A percentile compares a stretch with the other conserved stretches of the same genome.
Conservation (phyloP, 2,888 invertebrate species). For the Drosophila formosana region DNA sequence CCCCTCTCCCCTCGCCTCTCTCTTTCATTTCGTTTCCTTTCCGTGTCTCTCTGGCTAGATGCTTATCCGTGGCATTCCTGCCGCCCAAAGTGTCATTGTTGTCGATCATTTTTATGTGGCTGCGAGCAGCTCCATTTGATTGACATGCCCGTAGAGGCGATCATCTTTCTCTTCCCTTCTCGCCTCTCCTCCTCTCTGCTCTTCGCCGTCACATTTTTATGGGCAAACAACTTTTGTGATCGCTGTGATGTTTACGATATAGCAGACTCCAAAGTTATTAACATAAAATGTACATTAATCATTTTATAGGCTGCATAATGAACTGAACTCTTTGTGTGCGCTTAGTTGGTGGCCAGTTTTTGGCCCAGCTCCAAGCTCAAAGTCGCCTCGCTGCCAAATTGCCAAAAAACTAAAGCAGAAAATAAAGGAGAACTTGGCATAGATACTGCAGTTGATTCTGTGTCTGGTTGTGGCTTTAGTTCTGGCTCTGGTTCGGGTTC, state of each 20-base stretch:
- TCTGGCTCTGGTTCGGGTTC: conserved; percentile 22
- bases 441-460: conserved; percentile 23
- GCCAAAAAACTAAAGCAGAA: conserved; percentile 29
- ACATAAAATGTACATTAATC: conserved; percentile 76
- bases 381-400: conserved; percentile 41
- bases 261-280: conserved; percentile 62
- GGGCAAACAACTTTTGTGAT: conserved; percentile 64
- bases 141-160: conserved; percentile 67
- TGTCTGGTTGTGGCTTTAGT: conserved; percentile 36
- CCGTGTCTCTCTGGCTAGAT: conserved; percentile 44
- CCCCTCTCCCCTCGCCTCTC: no score
- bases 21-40: not conserved
- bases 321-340: conserved; percentile 39
- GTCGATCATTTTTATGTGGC: conserved; percentile 77
- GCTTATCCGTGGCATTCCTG: conserved; percentile 78
- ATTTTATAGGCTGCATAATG: conserved; percentile 73
- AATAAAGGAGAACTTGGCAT: conserved; percentile 42
- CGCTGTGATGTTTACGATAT: conserved; percentile 60
- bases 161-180: conserved; percentile 53
- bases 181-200: not conserved
- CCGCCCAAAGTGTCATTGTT: conserved; percentile 80
- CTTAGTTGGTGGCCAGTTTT: conserved; percentile 53
- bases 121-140: conserved; percentile 57
- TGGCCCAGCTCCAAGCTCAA: conserved; percentile 38
- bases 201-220: conserved; percentile 41